These are phyloP conservation scores for Rattus norvegicus DNA, from an alignment of 2,113 vertebrate species.

Conservation along the genomic window DNA sequence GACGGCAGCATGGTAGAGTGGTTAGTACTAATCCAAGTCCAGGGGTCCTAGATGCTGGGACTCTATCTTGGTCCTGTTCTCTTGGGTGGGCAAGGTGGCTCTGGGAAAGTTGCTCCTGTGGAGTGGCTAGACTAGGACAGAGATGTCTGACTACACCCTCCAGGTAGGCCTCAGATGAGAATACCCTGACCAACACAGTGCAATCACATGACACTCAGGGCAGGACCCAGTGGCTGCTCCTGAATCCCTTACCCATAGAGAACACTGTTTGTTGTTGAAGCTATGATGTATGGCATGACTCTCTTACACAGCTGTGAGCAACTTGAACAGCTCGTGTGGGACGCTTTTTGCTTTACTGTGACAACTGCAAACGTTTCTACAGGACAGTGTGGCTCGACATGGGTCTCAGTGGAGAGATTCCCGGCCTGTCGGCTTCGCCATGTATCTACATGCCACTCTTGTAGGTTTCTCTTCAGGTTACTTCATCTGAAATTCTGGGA, in stretches of 20 bases:
- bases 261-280: not conserved
- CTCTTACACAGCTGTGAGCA: not conserved
- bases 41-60: not conserved
- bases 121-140: not conserved
- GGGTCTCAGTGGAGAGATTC: fast-evolving
- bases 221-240: no score
- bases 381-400: fast-evolving
- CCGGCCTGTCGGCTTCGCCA: fast-evolving
- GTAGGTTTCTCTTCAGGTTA: not conserved
- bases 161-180: no score
- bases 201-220: fast-evolving
- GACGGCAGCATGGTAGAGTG: not conserved
- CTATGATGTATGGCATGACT: fast-evolving
- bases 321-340: not conserved
- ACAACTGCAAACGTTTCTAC: not conserved
- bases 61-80: not conserved
- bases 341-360: not conserved
- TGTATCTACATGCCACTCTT: fast-evolving
- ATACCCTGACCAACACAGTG: not conserved
- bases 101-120: no score
- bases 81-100: not conserved
- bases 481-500: not conserved
- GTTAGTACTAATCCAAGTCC: not conserved
- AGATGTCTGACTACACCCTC: not conserved
- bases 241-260: not conserved